Evolutionary conservation across 2,888 invertebrate genomes (phyloP).

Genomic region (Calameuta pallipes): DNA sequence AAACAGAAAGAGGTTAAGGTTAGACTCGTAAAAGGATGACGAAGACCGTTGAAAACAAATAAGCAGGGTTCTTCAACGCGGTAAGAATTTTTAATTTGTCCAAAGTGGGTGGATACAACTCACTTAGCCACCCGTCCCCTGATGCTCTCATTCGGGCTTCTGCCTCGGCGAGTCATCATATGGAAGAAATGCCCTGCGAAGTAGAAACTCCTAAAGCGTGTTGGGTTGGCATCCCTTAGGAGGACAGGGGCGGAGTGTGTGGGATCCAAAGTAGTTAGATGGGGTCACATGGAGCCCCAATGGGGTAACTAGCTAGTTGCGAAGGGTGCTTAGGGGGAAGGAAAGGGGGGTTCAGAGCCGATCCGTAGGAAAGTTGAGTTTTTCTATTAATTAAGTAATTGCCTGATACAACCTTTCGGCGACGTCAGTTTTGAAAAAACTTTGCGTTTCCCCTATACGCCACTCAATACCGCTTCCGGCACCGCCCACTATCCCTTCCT

Average conservation of each 20-base stretch:
- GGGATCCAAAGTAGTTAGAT: not conserved
- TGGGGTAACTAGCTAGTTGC: not conserved
- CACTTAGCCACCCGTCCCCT: not conserved
- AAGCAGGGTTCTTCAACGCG: not conserved
- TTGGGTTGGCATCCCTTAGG: not conserved
- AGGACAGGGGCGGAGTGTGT: not conserved
- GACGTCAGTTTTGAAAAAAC: not conserved
- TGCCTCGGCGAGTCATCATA: not conserved
- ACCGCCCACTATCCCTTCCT: not conserved
- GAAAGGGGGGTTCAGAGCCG: not conserved
- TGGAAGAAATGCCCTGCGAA: not conserved
- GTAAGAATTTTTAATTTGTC: not conserved
- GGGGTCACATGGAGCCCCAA: not conserved
- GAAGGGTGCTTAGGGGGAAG: not conserved
- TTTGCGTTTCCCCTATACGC: not conserved
- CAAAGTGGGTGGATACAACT: not conserved
- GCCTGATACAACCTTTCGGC: slow-evolving; percentile 5
- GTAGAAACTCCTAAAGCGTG: not conserved
- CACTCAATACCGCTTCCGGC: not conserved
- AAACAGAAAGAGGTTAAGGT: not conserved
- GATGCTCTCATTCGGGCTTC: not conserved
- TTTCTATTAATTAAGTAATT: slow-evolving; percentile 7
- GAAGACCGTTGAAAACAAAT: not conserved
- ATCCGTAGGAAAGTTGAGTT: not conserved
- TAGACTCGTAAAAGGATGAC: not conserved